These are phyloP conservation scores for Dissostichus mawsoni DNA, from an alignment of 2,113 vertebrate species.

Conservation along the genomic window DNA sequence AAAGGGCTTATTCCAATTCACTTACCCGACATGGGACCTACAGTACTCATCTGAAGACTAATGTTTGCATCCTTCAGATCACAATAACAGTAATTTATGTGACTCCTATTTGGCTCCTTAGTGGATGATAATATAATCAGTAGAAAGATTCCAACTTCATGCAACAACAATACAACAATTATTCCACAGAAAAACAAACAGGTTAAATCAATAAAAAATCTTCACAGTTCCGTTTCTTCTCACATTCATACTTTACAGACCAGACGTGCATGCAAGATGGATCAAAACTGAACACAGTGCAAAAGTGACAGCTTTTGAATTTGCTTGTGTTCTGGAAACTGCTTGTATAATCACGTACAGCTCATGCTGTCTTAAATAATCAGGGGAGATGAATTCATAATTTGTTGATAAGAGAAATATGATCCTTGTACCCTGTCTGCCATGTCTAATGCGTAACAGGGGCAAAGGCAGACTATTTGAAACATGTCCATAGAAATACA, in stretches of 20 bases:
- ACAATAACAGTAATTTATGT: conserved; percentile 45
- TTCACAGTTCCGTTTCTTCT: conserved; percentile 67
- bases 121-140: conserved; percentile 50
- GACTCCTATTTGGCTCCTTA: conserved; percentile 35
- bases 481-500: conserved; percentile 79
- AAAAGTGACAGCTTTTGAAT: conserved; percentile 41
- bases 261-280: conserved; percentile 72
- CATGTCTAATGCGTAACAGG: conserved; percentile 56
- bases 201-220: conserved; percentile 35
- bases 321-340: conserved; percentile 45
- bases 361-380: conserved; percentile 55
- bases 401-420: conserved; percentile 41
- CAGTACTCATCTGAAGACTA: conserved; percentile 37
- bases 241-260: conserved; percentile 69
- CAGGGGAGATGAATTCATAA: conserved; percentile 26
- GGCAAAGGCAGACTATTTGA: conserved; percentile 61
- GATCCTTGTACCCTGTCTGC: conserved; percentile 63
- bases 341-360: conserved; percentile 41
- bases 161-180: conserved; percentile 71
- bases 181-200: conserved; percentile 57
- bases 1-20: conserved; percentile 51
- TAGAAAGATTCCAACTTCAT: conserved; percentile 72
- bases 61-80: conserved; percentile 43
- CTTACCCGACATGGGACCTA: conserved; percentile 40
- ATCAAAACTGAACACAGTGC: conserved; percentile 52